Percentiles rank a stretch among this genome's conserved stretches.
Conservation (phyloP, 2,113 vertebrate species). For the Silurus glanis region DNA sequence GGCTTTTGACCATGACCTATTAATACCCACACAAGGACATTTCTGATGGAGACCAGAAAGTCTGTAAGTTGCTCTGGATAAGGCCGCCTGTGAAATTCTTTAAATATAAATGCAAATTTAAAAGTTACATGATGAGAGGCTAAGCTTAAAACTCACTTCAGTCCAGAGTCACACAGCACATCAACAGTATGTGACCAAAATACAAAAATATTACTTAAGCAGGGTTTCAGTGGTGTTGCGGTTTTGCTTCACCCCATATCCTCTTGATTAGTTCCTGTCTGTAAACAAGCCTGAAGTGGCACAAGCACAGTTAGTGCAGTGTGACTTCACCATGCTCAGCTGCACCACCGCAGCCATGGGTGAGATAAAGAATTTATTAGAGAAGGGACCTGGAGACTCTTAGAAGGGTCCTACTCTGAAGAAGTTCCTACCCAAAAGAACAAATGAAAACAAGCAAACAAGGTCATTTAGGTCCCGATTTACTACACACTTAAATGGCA, state of each 20-base stretch:
- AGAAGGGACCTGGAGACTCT: slow-evolving; percentile 21
- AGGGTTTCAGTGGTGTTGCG: slow-evolving; percentile 8
- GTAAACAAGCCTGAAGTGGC: slow-evolving; percentile 27
- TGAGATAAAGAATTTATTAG: slow-evolving; percentile 34
- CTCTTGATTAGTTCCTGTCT: slow-evolving; percentile 35
- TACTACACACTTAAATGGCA: neutral
- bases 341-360: neutral
- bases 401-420: slow-evolving; percentile 11
- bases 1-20: neutral
- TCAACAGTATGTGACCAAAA: slow-evolving; percentile 25
- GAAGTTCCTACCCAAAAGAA: neutral
- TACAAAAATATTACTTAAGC: slow-evolving; percentile 9
- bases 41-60: neutral
- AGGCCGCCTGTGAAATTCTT: neutral
- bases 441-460: neutral
- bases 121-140: neutral
- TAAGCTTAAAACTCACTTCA: neutral
- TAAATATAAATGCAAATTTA: slow-evolving; percentile 2
- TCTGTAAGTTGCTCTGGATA: slow-evolving; percentile 2
- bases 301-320: slow-evolving; percentile 13
- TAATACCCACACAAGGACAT: neutral
- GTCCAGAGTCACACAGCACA: neutral
- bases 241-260: neutral
- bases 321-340: slow-evolving; percentile 4
- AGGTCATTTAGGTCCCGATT: neutral